Base-by-base conservation (phyloP, 1,140 invertebrate species). In the Dendroctonus valens region DNA sequence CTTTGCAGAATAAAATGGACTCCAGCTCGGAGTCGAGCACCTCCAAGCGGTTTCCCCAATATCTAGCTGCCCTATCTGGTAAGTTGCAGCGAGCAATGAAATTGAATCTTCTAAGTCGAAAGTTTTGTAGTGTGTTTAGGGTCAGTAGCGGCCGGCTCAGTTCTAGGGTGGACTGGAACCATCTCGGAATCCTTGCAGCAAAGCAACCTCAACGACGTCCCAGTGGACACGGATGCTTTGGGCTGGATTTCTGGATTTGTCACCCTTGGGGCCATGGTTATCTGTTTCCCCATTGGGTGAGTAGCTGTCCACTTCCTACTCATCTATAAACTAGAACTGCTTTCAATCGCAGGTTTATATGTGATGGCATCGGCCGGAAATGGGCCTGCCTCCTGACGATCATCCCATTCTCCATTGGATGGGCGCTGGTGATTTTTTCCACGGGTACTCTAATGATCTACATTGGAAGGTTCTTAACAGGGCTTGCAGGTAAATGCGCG, bases 301-400 rank as follows among this genome's bases (percentile, higher is more conserved):
- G n/a, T 48, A 51, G 26, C 2, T 12, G 7, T 2, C 50, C 50
- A 51, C 26, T 51, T n/a, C 2, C 8, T 4, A 3, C 15, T 51
- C 2, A 1, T 12, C 15, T 7, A 51, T 3, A 11, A 51, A 7
- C 46, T 48, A 48, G 7, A 48, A 5, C 46, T 48, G 46, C 14
- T 46, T 59, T 46, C 8, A 37, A 12, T 53, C 59, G 37, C 14
- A 68, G 66, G 26, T 37, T 68, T 15, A 70, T 86, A 4, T 85
- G 88, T 11, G 88, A 91, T 63, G 75, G 79, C 9, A 79, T 90
- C 44, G 91, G 91, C 4, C 76, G 91, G 14, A 89, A 86, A 73
- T 78, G 77, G 9, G 82, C 88, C 0, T 85, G 92, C 78, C 67
- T 91, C 5, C 69, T 85, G 0, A 79, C 88, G 2, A 81, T 85